Conservation (phyloP, 1,140 invertebrate species). For the Zaprionus africanus region DNA sequence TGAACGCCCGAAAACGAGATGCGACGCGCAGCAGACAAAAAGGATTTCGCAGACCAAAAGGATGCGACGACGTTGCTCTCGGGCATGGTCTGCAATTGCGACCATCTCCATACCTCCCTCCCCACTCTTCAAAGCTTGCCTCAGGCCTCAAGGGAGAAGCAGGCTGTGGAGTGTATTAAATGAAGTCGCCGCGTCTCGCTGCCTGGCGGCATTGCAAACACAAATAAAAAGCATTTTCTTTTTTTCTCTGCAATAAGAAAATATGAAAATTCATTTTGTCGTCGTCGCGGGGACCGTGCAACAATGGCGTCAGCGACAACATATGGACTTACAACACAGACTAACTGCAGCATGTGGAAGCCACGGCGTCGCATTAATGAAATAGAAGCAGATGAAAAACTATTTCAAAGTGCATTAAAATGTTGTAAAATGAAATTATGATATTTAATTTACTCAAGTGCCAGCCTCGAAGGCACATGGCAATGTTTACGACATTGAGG, state of each 20-base stretch:
- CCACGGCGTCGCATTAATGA: neutral
- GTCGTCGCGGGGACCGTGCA: constrained; percentile 46
- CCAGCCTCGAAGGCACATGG: constrained; percentile 15
- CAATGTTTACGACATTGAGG: constrained; percentile 24
- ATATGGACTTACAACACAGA: constrained; percentile 25
- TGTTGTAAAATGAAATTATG: constrained; percentile 67
- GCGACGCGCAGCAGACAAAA: constrained; percentile 72
- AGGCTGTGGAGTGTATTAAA: constrained; percentile 67
- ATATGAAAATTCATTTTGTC: constrained; percentile 78
- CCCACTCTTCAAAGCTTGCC: neutral
- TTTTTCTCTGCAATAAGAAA: constrained; percentile 60
- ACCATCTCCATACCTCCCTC: constrained; percentile 29
- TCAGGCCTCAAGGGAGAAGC: constrained; percentile 39
- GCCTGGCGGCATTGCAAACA: constrained; percentile 31
- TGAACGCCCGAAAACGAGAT: constrained; percentile 70
- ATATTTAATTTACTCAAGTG: constrained; percentile 75
- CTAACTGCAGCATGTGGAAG: constrained; percentile 20
- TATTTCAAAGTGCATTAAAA: constrained; percentile 71
- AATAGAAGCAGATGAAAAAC: constrained; percentile 34
- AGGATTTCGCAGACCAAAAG: constrained; percentile 72
- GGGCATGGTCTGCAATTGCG: constrained; percentile 74
- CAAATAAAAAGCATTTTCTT: constrained; percentile 26
- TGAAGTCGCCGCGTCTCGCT: constrained; percentile 65
- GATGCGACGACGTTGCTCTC: constrained; percentile 68
- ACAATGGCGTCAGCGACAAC: constrained; percentile 72